Evolutionary conservation across 2,888 invertebrate genomes (phyloP).

Genomic region (Cephus pygmeus): DNA sequence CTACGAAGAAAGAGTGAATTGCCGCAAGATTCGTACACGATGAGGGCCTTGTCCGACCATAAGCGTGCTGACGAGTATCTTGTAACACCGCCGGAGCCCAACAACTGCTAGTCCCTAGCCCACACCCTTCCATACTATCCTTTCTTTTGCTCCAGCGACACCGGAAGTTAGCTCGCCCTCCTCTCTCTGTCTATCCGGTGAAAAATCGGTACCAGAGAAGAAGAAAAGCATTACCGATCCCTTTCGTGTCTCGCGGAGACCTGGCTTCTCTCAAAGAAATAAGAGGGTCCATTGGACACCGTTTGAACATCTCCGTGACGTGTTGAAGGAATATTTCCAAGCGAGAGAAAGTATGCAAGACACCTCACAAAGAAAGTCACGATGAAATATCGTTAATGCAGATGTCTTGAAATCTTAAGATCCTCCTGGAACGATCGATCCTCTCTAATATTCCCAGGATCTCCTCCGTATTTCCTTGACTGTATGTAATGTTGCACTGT

Average conservation of each 20-base stretch:
- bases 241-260: too few species aligned
- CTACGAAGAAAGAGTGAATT: constrained; percentile 95
- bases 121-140: constrained; percentile 58
- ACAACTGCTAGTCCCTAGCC: constrained; percentile 81
- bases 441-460: too few species aligned
- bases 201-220: neutral
- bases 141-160: constrained; percentile 56
- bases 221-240: neutral
- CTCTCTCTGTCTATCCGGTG: neutral
- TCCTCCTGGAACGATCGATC: too few species aligned
- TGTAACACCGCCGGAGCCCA: constrained; percentile 85
- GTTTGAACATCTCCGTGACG: too few species aligned
- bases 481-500: too few species aligned
- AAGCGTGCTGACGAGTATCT: constrained; percentile 93
- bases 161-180: constrained; percentile 49
- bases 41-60: constrained; percentile 91
- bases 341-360: too few species aligned
- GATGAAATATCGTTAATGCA: too few species aligned
- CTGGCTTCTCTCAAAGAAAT: too few species aligned
- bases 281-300: neutral
- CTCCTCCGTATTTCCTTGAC: too few species aligned
- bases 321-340: too few species aligned
- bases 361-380: too few species aligned
- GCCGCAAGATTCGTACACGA: constrained; percentile 92
- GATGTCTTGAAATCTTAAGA: too few species aligned